Evolutionary conservation across 2,888 invertebrate species (phyloP).

Genomic region (Timema cristinae): DNA sequence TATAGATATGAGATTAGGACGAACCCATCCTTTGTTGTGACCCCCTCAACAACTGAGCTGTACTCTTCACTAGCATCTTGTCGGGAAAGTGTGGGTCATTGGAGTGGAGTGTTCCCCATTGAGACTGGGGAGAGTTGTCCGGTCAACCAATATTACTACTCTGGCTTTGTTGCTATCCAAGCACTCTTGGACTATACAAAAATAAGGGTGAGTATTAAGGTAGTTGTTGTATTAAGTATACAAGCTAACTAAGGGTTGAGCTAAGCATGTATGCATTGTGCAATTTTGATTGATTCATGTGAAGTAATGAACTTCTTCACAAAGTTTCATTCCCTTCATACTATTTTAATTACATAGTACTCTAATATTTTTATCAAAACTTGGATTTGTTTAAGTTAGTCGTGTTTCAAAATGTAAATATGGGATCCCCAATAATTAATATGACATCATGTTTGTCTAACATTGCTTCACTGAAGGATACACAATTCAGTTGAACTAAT

Average conservation of each 20-base stretch:
- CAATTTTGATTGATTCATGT: background rate
- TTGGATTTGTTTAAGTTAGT: too few relatives aligned
- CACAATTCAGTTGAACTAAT: too few relatives aligned
- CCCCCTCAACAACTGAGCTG: slow-evolving; percentile 61
- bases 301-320: background rate
- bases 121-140: slow-evolving; percentile 69
- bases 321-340: background rate
- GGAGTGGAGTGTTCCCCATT: slow-evolving; percentile 62
- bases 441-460: too few relatives aligned
- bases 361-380: too few relatives aligned
- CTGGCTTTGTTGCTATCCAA: slow-evolving; percentile 71
- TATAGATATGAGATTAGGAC: slow-evolving; percentile 67
- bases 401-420: too few relatives aligned
- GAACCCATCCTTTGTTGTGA: slow-evolving; percentile 62
- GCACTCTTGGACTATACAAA: slow-evolving; percentile 67
- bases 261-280: too few relatives aligned
- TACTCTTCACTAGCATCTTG: slow-evolving; percentile 66
- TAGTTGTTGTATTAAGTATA: background rate
- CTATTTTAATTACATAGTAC: too few relatives aligned
- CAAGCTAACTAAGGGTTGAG: too few relatives aligned
- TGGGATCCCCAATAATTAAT: too few relatives aligned
- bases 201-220: slow-evolving; percentile 54
- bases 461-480: too few relatives aligned
- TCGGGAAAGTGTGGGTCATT: slow-evolving; percentile 56
- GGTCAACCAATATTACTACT: slow-evolving; percentile 69